phyloP scores from a whole-genome alignment of 2,113 vertebrate species.

The Sylvilagus bachmani region DNA sequence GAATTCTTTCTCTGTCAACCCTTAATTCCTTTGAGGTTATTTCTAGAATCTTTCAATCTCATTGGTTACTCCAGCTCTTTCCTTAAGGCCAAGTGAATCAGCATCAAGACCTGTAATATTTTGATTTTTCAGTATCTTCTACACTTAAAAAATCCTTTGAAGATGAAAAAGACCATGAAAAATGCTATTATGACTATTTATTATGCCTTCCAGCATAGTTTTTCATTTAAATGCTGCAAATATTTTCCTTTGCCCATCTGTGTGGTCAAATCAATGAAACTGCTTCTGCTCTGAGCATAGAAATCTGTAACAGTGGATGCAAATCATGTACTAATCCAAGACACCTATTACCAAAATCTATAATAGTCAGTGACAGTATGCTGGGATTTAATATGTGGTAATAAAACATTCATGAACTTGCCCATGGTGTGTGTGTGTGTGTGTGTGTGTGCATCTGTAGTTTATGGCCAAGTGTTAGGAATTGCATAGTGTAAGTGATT shows the following conservation, averaged over 20 bases:
- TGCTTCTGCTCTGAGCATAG: neutral
- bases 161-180: neutral
- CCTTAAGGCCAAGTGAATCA: neutral
- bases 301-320: neutral
- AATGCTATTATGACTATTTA: neutral
- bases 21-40: neutral
- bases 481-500: neutral
- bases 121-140: constrained; percentile 33
- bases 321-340: neutral
- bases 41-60: neutral
- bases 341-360: neutral
- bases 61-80: neutral
- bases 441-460: neutral
- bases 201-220: neutral
- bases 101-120: neutral
- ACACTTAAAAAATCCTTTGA: neutral
- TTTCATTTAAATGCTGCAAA: neutral
- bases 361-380: neutral
- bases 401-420: constrained; percentile 47
- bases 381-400: constrained; percentile 57
- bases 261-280: constrained; percentile 18
- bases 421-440: no score
- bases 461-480: neutral
- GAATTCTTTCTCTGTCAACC: neutral
- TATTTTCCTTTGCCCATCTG: neutral